Evolutionary conservation across 2,888 invertebrate species (phyloP).

Genomic region (Ormyrus pomaceus): DNA sequence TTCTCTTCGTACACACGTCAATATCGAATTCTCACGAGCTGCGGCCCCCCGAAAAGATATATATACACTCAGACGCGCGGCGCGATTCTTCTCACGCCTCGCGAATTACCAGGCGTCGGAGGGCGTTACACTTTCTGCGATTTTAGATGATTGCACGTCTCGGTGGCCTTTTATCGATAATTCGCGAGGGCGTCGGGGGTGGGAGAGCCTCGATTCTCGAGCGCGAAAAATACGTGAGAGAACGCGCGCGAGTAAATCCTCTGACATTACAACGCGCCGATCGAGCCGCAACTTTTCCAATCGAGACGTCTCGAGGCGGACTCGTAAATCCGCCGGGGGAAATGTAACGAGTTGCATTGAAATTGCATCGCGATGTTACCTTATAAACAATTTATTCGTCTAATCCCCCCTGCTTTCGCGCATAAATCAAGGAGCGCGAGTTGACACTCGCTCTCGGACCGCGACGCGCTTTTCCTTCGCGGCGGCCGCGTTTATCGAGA

Average conservation of each 20-base stretch:
- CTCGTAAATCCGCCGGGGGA: neutral
- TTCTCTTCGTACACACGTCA: neutral
- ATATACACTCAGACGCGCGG: neutral
- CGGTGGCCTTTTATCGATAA: constrained; percentile 27
- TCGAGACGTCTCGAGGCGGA: neutral
- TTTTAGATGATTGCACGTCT: constrained; percentile 44
- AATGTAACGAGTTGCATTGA: too few species aligned
- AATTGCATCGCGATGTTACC: too few species aligned
- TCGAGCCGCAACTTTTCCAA: too few species aligned
- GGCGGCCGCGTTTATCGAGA: neutral
- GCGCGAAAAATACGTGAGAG: constrained; percentile 10
- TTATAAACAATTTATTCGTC: neutral
- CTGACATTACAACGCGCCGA: neutral
- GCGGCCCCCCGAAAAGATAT: neutral
- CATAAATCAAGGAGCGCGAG: constrained; percentile 17
- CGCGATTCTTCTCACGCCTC: constrained; percentile 42
- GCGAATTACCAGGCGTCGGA: constrained; percentile 24
- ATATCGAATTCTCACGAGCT: too few species aligned
- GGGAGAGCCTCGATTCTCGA: neutral
- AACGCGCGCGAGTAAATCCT: neutral
- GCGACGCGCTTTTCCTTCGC: constrained; percentile 2
- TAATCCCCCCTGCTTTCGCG: neutral
- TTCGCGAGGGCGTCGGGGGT: neutral
- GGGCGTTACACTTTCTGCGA: constrained; percentile 18
- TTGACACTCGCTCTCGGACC: constrained; percentile 19